Evolutionary conservation across 2,113 vertebrate genomes (phyloP).

Genomic region (Rostratula benghalensis): DNA sequence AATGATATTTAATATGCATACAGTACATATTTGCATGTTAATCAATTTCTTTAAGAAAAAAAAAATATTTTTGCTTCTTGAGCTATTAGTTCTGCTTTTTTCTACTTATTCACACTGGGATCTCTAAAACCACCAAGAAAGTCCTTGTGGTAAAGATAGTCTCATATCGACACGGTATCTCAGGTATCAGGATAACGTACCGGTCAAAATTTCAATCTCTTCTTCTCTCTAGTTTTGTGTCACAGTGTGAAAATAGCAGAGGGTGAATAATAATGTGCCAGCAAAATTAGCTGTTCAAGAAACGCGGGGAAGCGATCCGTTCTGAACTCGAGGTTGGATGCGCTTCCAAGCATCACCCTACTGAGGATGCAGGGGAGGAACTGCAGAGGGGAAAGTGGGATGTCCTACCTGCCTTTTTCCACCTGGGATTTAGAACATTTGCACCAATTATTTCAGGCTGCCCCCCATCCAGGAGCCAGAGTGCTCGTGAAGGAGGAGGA

Average conservation of each 20-base stretch:
- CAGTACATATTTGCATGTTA: constrained; percentile 66
- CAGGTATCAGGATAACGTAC: constrained; percentile 52
- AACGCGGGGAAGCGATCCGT: not conserved
- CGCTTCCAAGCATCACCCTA: not conserved
- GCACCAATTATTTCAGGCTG: not conserved
- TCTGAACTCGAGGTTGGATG: constrained; percentile 26
- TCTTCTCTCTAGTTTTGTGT: constrained; percentile 57
- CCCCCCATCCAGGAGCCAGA: not conserved
- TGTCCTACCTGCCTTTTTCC: not conserved
- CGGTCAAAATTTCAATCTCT: constrained; percentile 54
- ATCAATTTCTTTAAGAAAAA: constrained; percentile 61
- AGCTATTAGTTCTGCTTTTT: constrained; percentile 47
- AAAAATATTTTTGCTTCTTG: constrained; percentile 53
- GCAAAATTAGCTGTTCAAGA: constrained; percentile 53
- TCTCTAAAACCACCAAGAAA: constrained; percentile 68
- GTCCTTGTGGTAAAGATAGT: constrained; percentile 52
- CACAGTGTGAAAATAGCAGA: constrained; percentile 43
- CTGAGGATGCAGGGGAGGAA: not conserved
- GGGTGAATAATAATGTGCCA: constrained; percentile 38
- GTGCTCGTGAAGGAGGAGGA: not conserved
- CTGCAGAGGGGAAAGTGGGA: not conserved
- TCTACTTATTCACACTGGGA: constrained; percentile 42
- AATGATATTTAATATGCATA: constrained; percentile 69
- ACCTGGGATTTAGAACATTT: not conserved
- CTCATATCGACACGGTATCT: constrained; percentile 9